Evolutionary conservation across 2,797 vertebrate species (phyloP).

Genomic region (Brotula barbata): DNA sequence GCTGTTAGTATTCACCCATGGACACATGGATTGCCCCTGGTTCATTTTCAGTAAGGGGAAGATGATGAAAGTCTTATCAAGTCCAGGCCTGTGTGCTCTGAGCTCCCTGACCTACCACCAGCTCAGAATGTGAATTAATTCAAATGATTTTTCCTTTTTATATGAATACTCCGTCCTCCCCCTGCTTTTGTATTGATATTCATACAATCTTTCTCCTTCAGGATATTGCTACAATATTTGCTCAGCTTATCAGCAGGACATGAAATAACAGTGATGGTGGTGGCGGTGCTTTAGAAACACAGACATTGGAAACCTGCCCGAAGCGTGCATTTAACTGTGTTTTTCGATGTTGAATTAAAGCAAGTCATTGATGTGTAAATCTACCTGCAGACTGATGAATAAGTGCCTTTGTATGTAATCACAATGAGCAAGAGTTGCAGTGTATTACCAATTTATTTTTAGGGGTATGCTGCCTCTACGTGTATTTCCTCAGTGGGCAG

Average conservation of each 20-base stretch:
- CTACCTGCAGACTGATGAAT: constrained; percentile 22
- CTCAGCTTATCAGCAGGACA: constrained; percentile 50
- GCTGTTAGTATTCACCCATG: constrained; percentile 48
- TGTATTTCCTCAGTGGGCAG: no score
- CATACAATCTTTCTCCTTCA: constrained; percentile 40
- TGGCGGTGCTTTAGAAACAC: constrained; percentile 13
- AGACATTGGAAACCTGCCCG: constrained; percentile 27
- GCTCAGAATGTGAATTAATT: constrained; percentile 53
- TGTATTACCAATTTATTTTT: no score
- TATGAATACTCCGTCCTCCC: constrained; percentile 33
- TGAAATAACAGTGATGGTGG: constrained; percentile 14
- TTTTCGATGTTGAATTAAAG: constrained; percentile 11
- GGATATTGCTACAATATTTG: constrained; percentile 54
- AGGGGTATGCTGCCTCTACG: no score
- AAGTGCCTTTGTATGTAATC: constrained; percentile 20
- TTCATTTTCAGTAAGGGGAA: constrained; percentile 42
- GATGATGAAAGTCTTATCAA: constrained; percentile 60
- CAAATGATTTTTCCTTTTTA: constrained; percentile 33
- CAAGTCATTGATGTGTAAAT: constrained; percentile 5
- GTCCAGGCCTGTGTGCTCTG: constrained; percentile 33
- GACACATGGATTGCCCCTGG: constrained; percentile 17
- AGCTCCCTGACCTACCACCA: constrained; percentile 38
- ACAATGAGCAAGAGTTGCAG: neutral
- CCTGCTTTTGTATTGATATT: constrained; percentile 44
- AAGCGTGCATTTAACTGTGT: constrained; percentile 7